Base-by-base conservation (phyloP, 2,888 invertebrate genomes). In the Caenorhabditis virilis region DNA sequence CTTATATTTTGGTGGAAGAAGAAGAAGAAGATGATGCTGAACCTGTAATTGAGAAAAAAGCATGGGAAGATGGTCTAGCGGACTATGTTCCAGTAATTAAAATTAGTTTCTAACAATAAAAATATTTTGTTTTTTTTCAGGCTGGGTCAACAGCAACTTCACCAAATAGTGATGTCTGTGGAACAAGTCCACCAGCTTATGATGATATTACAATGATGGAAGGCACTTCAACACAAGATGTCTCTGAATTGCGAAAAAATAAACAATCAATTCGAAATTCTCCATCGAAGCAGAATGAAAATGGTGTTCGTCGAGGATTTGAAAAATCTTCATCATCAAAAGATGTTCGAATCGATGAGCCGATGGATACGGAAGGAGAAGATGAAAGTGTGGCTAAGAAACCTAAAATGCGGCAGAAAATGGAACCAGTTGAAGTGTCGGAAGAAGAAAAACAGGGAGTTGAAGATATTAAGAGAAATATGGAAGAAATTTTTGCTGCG, bases 81-180 rank as follows among this genome's bases (percentile, higher is more conserved):
- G n/a, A 20, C 13, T 42, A 42, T 23, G 23, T 42, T 23, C 42
- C 42, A 13, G 30, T 30, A 30, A 30, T 13, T n/a, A n/a, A n/a
- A 13, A 30, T 30, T 30, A 9, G 13, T 30, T 30, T 13, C 6
- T 9, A 30, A 9, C 30, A 9, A 30, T 9, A 30, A 30, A 30
- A 30, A 30, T 30, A 30, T 13, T 15, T 36, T n/a, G n/a, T n/a
- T n/a, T 13, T 36, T 15, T n/a, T 36, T n/a, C n/a, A 36, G 3
- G 41, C 47, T 5, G 36, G 47, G 0, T 61, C 61, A 5, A 47
- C 55, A 1, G 13, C 30, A 4, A n/a, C 2, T 4, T 33, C 51
- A n/a, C 51, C 55, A 23, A 61, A 55, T 25, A 42, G 41, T 35
- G 61, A 61, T 27, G 16, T 61, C 4, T 16, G 26, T 15, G 59